phyloP scores from a whole-genome alignment of 2,113 vertebrate species.

The Phalacrocorax pelagicus region DNA sequence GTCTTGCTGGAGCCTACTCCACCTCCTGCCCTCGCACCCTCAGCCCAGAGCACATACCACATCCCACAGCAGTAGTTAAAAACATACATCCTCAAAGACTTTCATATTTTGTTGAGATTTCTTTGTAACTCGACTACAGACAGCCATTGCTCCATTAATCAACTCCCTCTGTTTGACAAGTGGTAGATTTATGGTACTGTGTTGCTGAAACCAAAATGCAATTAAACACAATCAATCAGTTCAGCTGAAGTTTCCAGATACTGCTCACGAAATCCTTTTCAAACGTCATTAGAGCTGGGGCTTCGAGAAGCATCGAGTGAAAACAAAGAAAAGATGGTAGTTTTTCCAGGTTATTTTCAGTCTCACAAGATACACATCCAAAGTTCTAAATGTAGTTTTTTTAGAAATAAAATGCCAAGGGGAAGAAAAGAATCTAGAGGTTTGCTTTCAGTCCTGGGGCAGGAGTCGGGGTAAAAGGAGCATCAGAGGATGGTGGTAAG shows the following conservation, averaged over 20 bases:
- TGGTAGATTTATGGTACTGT: background rate
- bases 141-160: conserved; percentile 2
- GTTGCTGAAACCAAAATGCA: conserved; percentile 47
- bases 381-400: background rate
- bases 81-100: background rate
- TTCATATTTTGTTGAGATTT: background rate
- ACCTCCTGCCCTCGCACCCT: background rate
- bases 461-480: background rate
- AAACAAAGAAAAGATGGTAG: background rate
- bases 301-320: background rate
- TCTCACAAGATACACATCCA: background rate
- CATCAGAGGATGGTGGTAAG: background rate
- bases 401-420: background rate
- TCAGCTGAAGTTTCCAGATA: conserved; percentile 15
- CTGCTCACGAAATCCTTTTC: background rate
- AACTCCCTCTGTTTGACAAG: conserved; percentile 12
- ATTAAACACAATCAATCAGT: conserved; percentile 51
- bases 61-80: background rate
- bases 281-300: background rate
- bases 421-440: background rate
- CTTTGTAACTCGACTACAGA: background rate
- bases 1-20: background rate
- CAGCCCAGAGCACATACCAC: background rate
- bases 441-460: background rate
- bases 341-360: background rate